phyloP scores from a whole-genome alignment of 2,113 vertebrate genomes.

The Mirounga angustirostris region DNA sequence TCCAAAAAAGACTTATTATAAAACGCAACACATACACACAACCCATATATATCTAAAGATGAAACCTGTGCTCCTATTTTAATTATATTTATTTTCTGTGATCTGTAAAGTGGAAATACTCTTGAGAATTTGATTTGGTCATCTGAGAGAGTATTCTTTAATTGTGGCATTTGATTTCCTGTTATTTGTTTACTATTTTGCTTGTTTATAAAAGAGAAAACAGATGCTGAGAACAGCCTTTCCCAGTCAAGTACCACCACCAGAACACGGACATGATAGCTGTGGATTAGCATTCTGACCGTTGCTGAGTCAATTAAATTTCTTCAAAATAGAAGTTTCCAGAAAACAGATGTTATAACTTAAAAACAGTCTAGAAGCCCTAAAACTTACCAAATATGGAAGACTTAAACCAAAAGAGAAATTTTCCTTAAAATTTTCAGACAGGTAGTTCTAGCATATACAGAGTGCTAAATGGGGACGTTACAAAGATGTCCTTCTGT shows the following conservation, averaged over 20 bases:
- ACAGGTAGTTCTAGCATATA: neutral
- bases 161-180: slow-evolving; percentile 18
- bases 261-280: neutral
- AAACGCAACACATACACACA: neutral
- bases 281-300: neutral
- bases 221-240: neutral
- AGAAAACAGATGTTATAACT: slow-evolving; percentile 22
- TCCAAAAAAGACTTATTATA: neutral
- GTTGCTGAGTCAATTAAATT: neutral
- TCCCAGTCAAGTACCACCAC: neutral
- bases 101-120: slow-evolving; percentile 1
- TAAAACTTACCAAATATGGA: neutral
- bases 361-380: neutral
- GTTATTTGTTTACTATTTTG: neutral
- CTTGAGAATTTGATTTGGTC: neutral
- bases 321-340: slow-evolving; percentile 11
- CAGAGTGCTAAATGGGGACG: neutral
- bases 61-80: neutral
- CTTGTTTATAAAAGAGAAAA: slow-evolving; percentile 39
- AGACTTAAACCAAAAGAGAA: neutral
- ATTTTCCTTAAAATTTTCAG: neutral
- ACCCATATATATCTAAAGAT: neutral
- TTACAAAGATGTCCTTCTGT: neutral
- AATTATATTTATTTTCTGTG: slow-evolving; percentile 14
- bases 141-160: neutral